These are phyloP conservation scores for Nerophis ophidion DNA, from an alignment of 2,113 vertebrate genomes.

Conservation along the genomic window DNA sequence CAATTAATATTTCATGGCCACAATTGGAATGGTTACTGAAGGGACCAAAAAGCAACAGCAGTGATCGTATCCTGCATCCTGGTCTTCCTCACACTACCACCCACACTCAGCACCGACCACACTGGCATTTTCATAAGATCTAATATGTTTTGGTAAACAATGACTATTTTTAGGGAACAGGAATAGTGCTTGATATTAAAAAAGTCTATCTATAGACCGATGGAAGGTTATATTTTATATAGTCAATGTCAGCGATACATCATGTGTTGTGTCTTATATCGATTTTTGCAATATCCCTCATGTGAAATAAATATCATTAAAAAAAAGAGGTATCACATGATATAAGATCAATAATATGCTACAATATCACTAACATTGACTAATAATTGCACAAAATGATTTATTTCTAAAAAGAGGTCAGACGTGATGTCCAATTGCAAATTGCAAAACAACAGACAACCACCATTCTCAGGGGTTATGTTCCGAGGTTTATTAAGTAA, in stretches of 20 bases:
- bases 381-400: constrained; percentile 6
- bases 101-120: constrained; percentile 31
- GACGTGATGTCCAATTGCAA: constrained; percentile 5
- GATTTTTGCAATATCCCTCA: neutral
- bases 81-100: constrained; percentile 27
- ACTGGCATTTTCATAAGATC: constrained; percentile 21
- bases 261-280: neutral
- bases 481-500: too few relatives aligned
- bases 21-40: too few relatives aligned
- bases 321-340: neutral
- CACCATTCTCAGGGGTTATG: neutral
- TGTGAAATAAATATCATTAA: neutral
- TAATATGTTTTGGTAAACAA: constrained; percentile 7
- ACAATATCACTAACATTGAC: neutral
- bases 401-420: neutral
- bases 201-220: constrained; percentile 13
- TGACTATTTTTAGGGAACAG: constrained; percentile 17
- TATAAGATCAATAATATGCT: neutral
- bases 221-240: too few relatives aligned
- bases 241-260: too few relatives aligned
- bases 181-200: constrained; percentile 30
- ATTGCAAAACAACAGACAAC: constrained; percentile 1
- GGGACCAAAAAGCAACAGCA: too few relatives aligned
- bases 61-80: constrained; percentile 6
- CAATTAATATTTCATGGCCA: too few relatives aligned